Percentiles rank a stretch among this genome's conserved stretches.
These are phyloP conservation scores for Drosophila nannoptera DNA, from an alignment of 1,140 invertebrate species.

Conservation along the genomic window DNA sequence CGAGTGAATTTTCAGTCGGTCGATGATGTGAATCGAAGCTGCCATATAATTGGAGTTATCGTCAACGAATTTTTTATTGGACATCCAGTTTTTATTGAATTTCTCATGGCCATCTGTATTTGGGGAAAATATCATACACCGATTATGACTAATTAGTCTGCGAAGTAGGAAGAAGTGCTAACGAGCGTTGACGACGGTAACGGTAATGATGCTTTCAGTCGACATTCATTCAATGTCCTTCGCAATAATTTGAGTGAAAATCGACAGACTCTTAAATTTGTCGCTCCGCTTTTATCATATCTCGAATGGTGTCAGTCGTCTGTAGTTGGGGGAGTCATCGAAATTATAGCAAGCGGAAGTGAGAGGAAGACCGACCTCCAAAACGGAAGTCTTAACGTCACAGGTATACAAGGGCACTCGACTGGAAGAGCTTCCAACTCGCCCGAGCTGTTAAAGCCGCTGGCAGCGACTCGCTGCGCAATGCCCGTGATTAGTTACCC, in stretches of 20 bases:
- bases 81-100: neutral
- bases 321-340: conserved; percentile 46
- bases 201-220: no score
- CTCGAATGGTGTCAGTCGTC: conserved; percentile 21
- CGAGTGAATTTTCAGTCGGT: conserved; percentile 3
- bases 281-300: conserved; percentile 18
- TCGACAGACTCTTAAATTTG: conserved; percentile 44
- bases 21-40: conserved; percentile 12
- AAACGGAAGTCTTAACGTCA: conserved; percentile 66
- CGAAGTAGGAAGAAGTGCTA: no score
- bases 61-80: no score
- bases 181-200: no score
- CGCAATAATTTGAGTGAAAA: no score
- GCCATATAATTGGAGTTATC: neutral
- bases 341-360: conserved; percentile 61
- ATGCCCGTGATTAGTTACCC: conserved; percentile 28
- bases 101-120: neutral
- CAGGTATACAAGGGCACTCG: conserved; percentile 54
- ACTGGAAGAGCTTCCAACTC: conserved; percentile 40
- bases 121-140: conserved; percentile 19
- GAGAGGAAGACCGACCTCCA: conserved; percentile 42
- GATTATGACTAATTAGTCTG: no score
- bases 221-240: no score
- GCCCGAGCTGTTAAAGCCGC: conserved; percentile 14
- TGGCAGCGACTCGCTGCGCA: conserved; percentile 23